These are phyloP conservation scores for Neodon shergylaensis DNA, from an alignment of 2,113 vertebrate species.

Conservation along the genomic window DNA sequence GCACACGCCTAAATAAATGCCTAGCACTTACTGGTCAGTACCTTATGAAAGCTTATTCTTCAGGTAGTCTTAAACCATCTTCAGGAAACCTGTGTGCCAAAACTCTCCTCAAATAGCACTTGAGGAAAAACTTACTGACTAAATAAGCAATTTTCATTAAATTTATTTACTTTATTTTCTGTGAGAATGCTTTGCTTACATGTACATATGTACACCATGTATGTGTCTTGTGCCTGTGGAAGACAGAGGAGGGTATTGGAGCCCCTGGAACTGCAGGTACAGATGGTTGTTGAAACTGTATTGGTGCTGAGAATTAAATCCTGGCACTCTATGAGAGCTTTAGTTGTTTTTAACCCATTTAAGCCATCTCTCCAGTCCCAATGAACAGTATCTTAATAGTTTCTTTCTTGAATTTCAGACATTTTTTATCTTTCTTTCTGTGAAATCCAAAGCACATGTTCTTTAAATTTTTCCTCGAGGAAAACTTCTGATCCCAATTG, in stretches of 20 bases:
- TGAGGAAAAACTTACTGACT: not conserved
- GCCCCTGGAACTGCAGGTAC: not conserved
- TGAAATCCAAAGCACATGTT: not conserved
- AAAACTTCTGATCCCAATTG: not conserved
- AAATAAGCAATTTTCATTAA: not conserved
- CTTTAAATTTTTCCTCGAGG: not conserved
- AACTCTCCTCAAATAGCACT: not conserved
- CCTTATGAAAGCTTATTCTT: conserved; percentile 29
- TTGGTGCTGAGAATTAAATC: not conserved
- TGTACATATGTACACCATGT: not conserved
- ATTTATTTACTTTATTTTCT: not conserved
- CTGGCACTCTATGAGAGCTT: not conserved
- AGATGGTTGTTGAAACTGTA: not conserved
- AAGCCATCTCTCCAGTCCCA: not conserved
- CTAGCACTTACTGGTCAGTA: not conserved
- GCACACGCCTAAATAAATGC: not conserved
- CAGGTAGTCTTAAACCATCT: conserved; percentile 8
- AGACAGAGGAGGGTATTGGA: no score
- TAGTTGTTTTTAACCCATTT: not conserved
- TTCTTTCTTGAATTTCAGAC: not conserved
- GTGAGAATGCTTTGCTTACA: not conserved
- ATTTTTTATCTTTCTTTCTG: not conserved
- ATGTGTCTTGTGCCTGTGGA: not conserved
- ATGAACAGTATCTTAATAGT: not conserved
- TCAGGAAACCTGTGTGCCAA: not conserved